phyloP scores from a whole-genome alignment of 1,140 invertebrate genomes.

The Physella acuta region DNA sequence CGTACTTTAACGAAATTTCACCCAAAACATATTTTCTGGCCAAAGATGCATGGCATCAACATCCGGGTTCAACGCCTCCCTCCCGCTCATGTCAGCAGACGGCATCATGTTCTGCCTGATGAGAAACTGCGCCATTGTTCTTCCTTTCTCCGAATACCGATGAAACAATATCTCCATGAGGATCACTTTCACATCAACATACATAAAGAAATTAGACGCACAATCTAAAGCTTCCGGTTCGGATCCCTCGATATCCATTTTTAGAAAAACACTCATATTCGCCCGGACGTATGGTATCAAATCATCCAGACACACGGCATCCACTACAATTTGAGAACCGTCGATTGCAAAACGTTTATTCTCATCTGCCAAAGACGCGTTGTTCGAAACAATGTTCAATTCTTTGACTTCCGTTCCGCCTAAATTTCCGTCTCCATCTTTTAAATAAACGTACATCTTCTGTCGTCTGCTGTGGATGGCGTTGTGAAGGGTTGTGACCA shows the following conservation, averaged over 20 bases:
- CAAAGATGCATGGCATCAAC: slow-evolving; percentile 24
- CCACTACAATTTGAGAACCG: slow-evolving; percentile 16
- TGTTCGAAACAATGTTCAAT: background rate
- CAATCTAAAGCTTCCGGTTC: slow-evolving; percentile 36
- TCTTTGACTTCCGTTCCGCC: slow-evolving; percentile 23
- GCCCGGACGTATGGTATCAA: slow-evolving; percentile 28
- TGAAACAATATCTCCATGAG: slow-evolving; percentile 49
- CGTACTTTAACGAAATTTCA: slow-evolving; percentile 33
- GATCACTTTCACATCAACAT: slow-evolving; percentile 38
- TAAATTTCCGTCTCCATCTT: slow-evolving; percentile 5
- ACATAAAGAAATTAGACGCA: slow-evolving; percentile 35
- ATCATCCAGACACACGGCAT: slow-evolving; percentile 37
- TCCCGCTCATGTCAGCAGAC: slow-evolving; percentile 24
- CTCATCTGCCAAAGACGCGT: background rate
- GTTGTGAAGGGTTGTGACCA: slow-evolving; percentile 12
- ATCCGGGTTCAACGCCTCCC: slow-evolving; percentile 15
- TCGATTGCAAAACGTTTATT: background rate
- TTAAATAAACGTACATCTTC: slow-evolving; percentile 16
- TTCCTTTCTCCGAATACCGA: slow-evolving; percentile 3
- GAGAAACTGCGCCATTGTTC: slow-evolving; percentile 32
- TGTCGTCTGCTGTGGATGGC: slow-evolving; percentile 4
- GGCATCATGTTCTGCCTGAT: slow-evolving; percentile 36
- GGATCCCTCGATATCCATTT: slow-evolving; percentile 44
- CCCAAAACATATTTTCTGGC: slow-evolving; percentile 45
- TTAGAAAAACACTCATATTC: slow-evolving; percentile 26